A percentile compares a stretch with the other conserved stretches of the same genome.
Evolutionary conservation across 2,797 vertebrate species (phyloP).

Genomic region (Philypnodon macrostomus): DNA sequence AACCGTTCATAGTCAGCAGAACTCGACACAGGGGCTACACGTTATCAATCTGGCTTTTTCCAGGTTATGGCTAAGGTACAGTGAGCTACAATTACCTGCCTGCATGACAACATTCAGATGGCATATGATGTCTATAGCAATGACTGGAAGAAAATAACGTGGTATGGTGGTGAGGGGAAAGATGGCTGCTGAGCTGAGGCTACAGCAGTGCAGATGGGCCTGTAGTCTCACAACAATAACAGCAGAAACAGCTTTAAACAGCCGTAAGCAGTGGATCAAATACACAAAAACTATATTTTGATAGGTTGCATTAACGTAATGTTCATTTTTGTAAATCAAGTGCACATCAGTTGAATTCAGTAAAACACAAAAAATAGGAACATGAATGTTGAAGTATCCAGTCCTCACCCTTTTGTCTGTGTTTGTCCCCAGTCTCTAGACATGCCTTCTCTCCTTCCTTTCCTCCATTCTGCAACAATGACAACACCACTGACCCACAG

Average conservation of each 20-base stretch:
- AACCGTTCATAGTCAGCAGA: no score
- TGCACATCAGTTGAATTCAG: conserved; percentile 37
- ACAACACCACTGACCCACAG: conserved; percentile 69
- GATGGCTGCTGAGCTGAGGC: conserved; percentile 65
- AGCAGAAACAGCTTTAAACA: conserved; percentile 51
- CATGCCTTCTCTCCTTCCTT: conserved; percentile 71
- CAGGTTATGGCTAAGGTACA: conserved; percentile 44
- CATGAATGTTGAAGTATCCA: conserved; percentile 72
- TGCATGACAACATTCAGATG: conserved; percentile 9
- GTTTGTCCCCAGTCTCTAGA: conserved; percentile 70
- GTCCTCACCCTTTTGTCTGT: conserved; percentile 77
- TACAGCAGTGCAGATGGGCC: conserved; percentile 64
- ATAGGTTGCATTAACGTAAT: no score
- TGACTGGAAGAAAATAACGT: conserved; percentile 14
- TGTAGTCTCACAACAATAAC: conserved; percentile 58
- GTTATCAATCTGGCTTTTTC: no score
- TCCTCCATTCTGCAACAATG: conserved; percentile 75
- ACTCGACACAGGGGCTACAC: no score
- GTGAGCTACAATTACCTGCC: conserved; percentile 27
- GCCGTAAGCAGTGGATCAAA: no score
- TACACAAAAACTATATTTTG: conserved; percentile 47
- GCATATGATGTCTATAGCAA: conserved; percentile 36
- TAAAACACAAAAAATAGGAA: conserved; percentile 66
- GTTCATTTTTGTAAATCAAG: conserved; percentile 35
- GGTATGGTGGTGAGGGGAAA: conserved; percentile 23